Evolutionary conservation across 2,113 vertebrate genomes (phyloP), one percentile per base, ranked within the genome.

Genomic region (Mionectes macconnelli): DNA sequence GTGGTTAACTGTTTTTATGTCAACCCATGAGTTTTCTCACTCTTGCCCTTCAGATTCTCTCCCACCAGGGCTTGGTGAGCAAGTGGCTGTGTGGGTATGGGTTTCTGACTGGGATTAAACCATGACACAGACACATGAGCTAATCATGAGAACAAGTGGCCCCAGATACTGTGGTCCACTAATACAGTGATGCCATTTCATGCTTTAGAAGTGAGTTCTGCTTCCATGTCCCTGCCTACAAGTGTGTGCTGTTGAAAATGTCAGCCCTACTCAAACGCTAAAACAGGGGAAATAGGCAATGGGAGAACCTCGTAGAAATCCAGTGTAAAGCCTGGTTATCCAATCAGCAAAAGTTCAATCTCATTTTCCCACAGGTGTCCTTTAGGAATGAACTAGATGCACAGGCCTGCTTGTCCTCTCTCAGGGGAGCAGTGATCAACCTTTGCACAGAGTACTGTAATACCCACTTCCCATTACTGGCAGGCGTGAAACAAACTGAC

Each of bases 401-500:
- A 62, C 16, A 85, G 63, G 62, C 21, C 37, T 1, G 2, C 23
- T 76, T 74, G 44, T 50, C 53, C 62, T 40, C 30, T 64, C 25
- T 64, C 63, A 74, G 27, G 44, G 23, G 63, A 86, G 21, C 27
- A 50, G 67, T 28, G 31, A 82, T 30, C 75, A 63, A 6, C 56
- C 47, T 70, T 28, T 31, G 30, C 70, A 91, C 44, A 70, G 25
- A n/a, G 47, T 52, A 7, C 39, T 91, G 49, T 70, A 96, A 86
- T 82, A 23, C 14, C 0, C n/a, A 68, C 56, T 82, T 78, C 39
- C 64, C 23, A 25, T 52, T 89, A 39, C 44, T 76, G 55, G 49
- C 59, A 83, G 37, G n/a, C 86, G 42, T 75, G 80, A 90, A 89
- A 90, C 60, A 90, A 89, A 56, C 21, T 45, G 44, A 77, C 73